phyloP scores from a whole-genome alignment of 1,140 invertebrate species.

The Drosophila navojoa region DNA sequence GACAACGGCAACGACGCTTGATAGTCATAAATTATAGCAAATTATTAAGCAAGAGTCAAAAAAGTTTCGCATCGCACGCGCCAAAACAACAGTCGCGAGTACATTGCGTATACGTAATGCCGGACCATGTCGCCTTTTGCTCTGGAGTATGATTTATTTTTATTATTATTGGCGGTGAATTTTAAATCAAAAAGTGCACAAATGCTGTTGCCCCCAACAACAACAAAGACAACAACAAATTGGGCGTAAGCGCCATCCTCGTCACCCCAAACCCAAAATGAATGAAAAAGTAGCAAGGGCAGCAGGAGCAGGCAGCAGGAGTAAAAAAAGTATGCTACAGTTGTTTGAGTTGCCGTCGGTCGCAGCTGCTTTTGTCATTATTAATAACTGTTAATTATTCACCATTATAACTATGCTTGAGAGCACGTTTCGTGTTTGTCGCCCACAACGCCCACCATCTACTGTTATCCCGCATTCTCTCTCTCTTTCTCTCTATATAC shows the following conservation, averaged over 20 bases:
- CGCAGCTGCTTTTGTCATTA: constrained; percentile 82
- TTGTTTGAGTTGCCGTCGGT: constrained; percentile 60
- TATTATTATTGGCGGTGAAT: constrained; percentile 81
- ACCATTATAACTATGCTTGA: constrained; percentile 72
- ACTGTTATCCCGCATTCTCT: background rate
- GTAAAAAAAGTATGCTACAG: constrained; percentile 65
- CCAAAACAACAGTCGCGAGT: constrained; percentile 38
- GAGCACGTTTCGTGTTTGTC: constrained; percentile 53
- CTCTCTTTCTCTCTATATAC: constrained; percentile 33
- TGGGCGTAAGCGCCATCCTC: background rate
- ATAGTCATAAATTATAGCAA: constrained; percentile 69
- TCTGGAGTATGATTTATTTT: constrained; percentile 68
- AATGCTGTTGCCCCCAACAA: constrained; percentile 36
- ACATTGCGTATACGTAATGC: constrained; percentile 55
- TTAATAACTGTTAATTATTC: constrained; percentile 83
- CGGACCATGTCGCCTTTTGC: constrained; percentile 29
- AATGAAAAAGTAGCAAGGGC: background rate
- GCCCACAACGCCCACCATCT: constrained; percentile 11
- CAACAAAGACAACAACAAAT: constrained; percentile 20
- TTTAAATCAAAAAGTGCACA: constrained; percentile 75
- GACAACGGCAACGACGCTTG: constrained; percentile 14
- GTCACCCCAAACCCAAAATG: constrained; percentile 21
- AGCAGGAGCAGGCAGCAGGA: background rate
- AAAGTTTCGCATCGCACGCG: constrained; percentile 60
- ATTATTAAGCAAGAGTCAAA: constrained; percentile 72